Evolutionary conservation across 1,140 invertebrate genomes (phyloP), one percentile per base, ranked within the genome.

Genomic region (Drosophila virilis): DNA sequence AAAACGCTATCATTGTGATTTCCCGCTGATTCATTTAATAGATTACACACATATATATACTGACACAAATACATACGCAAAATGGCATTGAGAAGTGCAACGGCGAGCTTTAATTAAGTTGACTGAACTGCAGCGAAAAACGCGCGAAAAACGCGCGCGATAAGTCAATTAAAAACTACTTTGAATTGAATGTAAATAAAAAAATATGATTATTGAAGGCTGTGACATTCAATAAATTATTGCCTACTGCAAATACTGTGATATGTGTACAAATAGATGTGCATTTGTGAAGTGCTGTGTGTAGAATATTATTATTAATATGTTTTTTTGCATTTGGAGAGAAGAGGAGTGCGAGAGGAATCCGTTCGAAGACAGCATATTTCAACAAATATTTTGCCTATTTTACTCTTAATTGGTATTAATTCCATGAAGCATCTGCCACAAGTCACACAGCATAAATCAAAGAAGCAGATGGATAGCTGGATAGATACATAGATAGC

Each of bases 81-180:
- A 50, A 42, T 69, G 65, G 37, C 71, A 74, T 74, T 74, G 66
- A 61, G 35, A 45, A 9, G 12, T 61, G 51, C 57, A 50, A 15
- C 12, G 13, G 10, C 28, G 15, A 3, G 10, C 15, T 35, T 3
- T 15, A 55, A 50, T 50, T 43, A 48, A 69, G 71, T 74, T 69
- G 52, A 69, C 42, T 61, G 65, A 69, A 74, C 50, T 55, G 71
- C 57, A 42, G 1, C 22, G 15, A 68, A 73, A 73, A 68, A 68
- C 50, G 58, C 67, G 15, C 48, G 15, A 1, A 40, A 58, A 58
- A 38, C 55, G 55, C 70, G 38, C 13, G 17, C 7, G n/a, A 52
- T n/a, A 46, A 13, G 17, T 52, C 46, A 28, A 43, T 32, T 10
- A 10, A 58, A 51, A 65, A 58, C 43, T 52, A 52, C 38, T 42